Base-by-base conservation (phyloP, 2,888 invertebrate genomes). In the Bugulina stolonifera region DNA sequence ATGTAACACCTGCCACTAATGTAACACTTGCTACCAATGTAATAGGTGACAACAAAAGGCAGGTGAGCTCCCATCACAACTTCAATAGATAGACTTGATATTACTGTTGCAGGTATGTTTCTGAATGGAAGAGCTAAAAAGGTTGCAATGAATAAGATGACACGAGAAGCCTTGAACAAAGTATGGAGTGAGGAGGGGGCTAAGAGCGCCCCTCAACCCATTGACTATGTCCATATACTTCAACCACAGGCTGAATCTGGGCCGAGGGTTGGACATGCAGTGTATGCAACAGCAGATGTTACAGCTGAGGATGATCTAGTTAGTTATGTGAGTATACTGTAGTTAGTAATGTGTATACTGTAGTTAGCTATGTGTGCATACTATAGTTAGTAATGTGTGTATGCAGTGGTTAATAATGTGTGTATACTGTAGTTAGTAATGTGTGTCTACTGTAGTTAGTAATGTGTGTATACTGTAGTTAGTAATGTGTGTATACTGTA, bases 111-210 rank as follows among this genome's bases (percentile, higher is more conserved):
- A 80, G 80, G 78, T 32, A 55, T 81, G 58, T 81, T 81, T 75
- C 70, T 80, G 73, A 79, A 80, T 77, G 79, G 80, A n/a, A 74
- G 80, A 57, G 69, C 76, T 25, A 77, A 79, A 71, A 78, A 77
- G 71, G 74, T 79, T 14, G 77, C 77, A n/a, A 78, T 77, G 72
- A 74, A 78, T 22, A 76, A 77, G 54, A 72, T 81, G 55, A 76
- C 76, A 14, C 74, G 75, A 57, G 78, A 78, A 23, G 77, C 74
- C 10, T 72, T 78, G 10, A 74, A 75, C 25, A 78, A 75, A 73
- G 76, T 79, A 35, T 79, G 78, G 78, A 77, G 76, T 22, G 73
- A 78, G 34, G 73, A 75, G 29, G 76, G 76, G 18, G 74, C 29
- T 10, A 27, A 25, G 34, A 34, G n/a, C 3, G 27, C 64, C 5